phyloP scores from a whole-genome alignment of 1,140 invertebrate genomes.

The Papilio helenus region DNA sequence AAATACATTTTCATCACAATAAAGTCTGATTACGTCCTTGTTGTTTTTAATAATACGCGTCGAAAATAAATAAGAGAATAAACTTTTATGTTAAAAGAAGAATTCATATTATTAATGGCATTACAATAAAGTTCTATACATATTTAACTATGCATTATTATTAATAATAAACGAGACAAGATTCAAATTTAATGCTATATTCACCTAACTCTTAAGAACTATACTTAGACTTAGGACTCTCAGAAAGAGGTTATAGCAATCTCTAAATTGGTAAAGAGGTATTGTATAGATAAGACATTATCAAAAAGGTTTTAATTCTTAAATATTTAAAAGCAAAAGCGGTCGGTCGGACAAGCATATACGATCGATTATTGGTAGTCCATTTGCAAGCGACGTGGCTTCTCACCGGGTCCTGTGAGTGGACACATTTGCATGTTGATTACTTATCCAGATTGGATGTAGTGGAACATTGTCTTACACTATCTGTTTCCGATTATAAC shows the following conservation, averaged over 20 bases:
- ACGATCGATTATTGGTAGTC: background rate
- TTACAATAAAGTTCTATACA: too few species aligned
- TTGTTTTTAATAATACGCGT: background rate
- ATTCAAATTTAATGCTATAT: too few species aligned
- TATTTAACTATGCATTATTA: too few species aligned
- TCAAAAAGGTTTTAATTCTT: too few species aligned
- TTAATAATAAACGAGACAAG: too few species aligned
- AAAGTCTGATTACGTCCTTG: background rate
- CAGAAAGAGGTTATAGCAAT: too few species aligned
- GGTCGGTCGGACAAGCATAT: background rate
- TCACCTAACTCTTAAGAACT: too few species aligned
- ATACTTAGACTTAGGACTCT: too few species aligned
- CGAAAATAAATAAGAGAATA: background rate
- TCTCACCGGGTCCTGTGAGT: background rate
- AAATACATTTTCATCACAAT: background rate
- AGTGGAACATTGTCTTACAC: slow-evolving; percentile 5
- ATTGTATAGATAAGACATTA: too few species aligned
- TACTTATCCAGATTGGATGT: slow-evolving; percentile 9
- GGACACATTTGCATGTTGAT: slow-evolving; percentile 12
- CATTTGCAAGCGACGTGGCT: slow-evolving; percentile 12
- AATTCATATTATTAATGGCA: background rate
- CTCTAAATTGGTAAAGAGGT: too few species aligned
- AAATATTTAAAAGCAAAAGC: background rate
- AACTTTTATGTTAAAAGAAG: background rate
- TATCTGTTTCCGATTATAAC: background rate